These are phyloP conservation scores for Characodon lateralis DNA, from an alignment of 2,797 vertebrate genomes.

Conservation along the genomic window DNA sequence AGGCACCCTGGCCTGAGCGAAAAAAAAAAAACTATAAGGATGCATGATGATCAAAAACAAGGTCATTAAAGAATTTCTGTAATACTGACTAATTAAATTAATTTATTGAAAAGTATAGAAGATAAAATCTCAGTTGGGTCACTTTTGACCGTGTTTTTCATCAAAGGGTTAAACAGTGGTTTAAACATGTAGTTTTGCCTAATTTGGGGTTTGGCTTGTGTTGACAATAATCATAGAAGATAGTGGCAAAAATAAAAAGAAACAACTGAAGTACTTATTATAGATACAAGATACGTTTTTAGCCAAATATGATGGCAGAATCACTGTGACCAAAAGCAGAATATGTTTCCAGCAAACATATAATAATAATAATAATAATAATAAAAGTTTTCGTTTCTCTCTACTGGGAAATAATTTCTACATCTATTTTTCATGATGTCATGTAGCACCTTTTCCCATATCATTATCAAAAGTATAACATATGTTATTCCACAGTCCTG, in stretches of 20 bases:
- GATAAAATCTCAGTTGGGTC: too few species aligned
- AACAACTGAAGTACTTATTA: background rate
- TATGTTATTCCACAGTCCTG: constrained; percentile 6
- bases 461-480: constrained; percentile 26
- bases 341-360: background rate
- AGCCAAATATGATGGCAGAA: background rate
- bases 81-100: background rate
- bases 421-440: constrained; percentile 3
- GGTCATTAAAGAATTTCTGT: background rate
- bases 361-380: background rate
- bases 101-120: background rate
- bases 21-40: background rate
- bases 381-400: background rate
- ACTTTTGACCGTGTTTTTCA: background rate
- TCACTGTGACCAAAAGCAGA: too few species aligned
- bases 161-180: background rate
- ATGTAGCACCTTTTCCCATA: background rate
- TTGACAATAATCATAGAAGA: background rate
- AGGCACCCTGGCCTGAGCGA: too few species aligned
- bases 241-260: background rate
- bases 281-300: background rate
- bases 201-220: background rate
- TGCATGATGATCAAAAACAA: background rate
- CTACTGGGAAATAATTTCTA: background rate
- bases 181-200: background rate